Evolutionary conservation across 1,140 invertebrate species (phyloP).

Genomic region (Brachionus plicatilis): DNA sequence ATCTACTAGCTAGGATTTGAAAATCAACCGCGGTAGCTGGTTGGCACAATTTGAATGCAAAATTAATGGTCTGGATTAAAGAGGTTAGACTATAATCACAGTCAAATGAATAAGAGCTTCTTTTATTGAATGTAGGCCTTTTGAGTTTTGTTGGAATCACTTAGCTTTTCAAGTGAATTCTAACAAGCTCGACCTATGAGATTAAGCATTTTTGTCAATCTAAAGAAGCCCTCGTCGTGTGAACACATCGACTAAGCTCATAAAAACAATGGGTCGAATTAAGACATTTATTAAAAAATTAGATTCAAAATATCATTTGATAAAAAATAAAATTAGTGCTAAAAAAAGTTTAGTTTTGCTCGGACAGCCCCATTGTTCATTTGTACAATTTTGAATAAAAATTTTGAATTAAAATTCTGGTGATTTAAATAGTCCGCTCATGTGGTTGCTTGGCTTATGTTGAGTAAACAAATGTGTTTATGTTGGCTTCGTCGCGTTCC

Average conservation of each 20-base stretch:
- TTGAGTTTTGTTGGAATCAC: slow-evolving; percentile 16
- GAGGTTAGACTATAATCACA: neutral
- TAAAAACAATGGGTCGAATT: neutral
- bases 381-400: neutral
- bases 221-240: neutral
- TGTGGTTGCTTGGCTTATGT: slow-evolving; percentile 55
- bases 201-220: neutral
- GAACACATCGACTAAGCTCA: neutral
- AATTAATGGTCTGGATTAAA: slow-evolving; percentile 15
- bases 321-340: neutral
- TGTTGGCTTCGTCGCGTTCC: slow-evolving; percentile 87
- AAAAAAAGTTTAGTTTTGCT: too few species aligned
- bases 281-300: neutral
- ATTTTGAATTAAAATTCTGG: neutral
- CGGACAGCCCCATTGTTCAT: neutral
- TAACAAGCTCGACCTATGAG: neutral
- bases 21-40: neutral
- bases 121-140: neutral
- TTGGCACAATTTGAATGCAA: neutral
- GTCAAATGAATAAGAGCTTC: neutral
- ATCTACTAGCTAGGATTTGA: neutral
- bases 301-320: neutral
- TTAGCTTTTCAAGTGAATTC: slow-evolving; percentile 2
- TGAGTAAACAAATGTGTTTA: slow-evolving; percentile 96
- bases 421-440: neutral